Percentiles rank a stretch among this genome's conserved stretches.
Conservation (phyloP, 2,113 vertebrate species). For the Cyrtonyx montezumae region DNA sequence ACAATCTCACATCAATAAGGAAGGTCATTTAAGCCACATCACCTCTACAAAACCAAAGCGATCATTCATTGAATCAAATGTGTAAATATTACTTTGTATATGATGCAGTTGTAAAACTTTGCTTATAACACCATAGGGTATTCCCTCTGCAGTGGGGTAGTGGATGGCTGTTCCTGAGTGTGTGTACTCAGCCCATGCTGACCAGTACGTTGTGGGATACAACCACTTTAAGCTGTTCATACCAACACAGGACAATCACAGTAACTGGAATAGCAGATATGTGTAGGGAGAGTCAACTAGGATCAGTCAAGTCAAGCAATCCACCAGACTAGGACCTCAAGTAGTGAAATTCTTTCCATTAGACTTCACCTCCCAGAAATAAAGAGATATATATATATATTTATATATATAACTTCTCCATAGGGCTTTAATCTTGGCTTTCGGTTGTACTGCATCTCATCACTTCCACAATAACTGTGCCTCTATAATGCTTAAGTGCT, state of each 20-base stretch:
- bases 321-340: background rate
- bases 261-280: conserved; percentile 37
- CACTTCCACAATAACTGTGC: background rate
- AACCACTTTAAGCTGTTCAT: conserved; percentile 45
- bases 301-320: background rate
- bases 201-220: background rate
- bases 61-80: conserved; percentile 97
- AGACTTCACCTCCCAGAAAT: background rate
- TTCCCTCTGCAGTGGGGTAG: background rate
- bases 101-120: background rate
- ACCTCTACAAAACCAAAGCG: conserved; percentile 94
- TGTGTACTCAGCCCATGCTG: background rate
- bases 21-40: conserved; percentile 82
- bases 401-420: background rate
- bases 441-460: background rate
- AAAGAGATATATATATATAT: too few species aligned
- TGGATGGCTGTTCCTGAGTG: background rate
- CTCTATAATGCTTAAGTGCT: conserved; percentile 28
- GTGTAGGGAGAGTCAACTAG: background rate
- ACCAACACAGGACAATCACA: conserved; percentile 4
- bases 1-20: conserved; percentile 77
- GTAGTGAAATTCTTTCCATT: background rate
- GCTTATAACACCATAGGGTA: background rate
- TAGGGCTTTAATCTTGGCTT: conserved; percentile 3
- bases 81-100: conserved; percentile 73